Percentiles rank a stretch among this genome's conserved stretches.
Conservation (phyloP, 2,888 invertebrate species). For the Diaphora mendica region DNA sequence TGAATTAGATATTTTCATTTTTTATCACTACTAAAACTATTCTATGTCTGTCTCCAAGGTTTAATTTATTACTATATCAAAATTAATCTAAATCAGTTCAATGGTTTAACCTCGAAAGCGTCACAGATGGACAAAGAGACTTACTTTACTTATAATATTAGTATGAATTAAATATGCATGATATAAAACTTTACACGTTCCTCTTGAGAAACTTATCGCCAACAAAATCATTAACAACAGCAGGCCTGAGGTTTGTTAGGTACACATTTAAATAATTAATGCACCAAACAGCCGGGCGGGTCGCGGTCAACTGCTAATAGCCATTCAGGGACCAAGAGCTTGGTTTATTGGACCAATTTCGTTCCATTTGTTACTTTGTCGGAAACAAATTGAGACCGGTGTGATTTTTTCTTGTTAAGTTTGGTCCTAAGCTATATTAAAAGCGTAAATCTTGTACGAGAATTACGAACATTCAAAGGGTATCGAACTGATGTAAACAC, state of each 20-base stretch:
- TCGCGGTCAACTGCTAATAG: constrained; percentile 78
- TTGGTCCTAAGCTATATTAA: constrained; percentile 22
- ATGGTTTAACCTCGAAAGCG: no score
- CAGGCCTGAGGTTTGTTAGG: constrained; percentile 62
- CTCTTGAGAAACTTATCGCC: constrained; percentile 50
- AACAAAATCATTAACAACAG: constrained; percentile 63
- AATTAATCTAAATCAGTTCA: no score
- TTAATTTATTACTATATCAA: no score
- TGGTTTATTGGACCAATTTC: constrained; percentile 78
- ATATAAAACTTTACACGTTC: constrained; percentile 8
- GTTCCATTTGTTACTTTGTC: constrained; percentile 54
- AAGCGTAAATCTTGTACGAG: not conserved
- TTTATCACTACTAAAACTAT: no score
- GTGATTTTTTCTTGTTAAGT: constrained; percentile 41
- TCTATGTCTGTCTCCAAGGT: no score
- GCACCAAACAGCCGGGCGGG: constrained; percentile 56
- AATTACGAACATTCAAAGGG: constrained; percentile 2
- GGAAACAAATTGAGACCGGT: constrained; percentile 62
- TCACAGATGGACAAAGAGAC: no score
- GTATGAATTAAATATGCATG: not conserved
- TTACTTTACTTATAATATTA: no score
- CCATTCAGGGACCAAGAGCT: constrained; percentile 78
- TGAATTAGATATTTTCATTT: no score
- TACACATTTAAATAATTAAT: constrained; percentile 80
- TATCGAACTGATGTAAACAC: constrained; percentile 1